Evolutionary conservation across 1,140 invertebrate species (phyloP).

Genomic region (Drosophila paulistorum): DNA sequence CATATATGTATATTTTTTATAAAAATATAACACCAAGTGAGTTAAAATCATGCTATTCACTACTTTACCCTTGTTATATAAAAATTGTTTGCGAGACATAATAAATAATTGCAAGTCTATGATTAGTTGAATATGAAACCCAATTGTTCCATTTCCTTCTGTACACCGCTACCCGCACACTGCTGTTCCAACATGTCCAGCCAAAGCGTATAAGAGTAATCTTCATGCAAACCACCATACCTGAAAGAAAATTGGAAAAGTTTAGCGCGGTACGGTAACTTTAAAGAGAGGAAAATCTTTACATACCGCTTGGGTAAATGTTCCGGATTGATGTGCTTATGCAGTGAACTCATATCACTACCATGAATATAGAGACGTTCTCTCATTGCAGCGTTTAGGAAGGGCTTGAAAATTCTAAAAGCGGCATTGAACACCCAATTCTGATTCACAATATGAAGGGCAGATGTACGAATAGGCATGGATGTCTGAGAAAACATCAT

Average conservation of each 20-base stretch:
- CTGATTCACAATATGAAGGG: constrained; percentile 91
- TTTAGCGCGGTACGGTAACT: not conserved
- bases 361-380: constrained; percentile 90
- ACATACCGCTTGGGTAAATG: constrained; percentile 87
- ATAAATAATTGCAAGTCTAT: not conserved
- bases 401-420: constrained; percentile 90
- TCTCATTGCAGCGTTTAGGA: constrained; percentile 88
- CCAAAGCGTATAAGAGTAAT: constrained; percentile 89
- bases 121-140: constrained; percentile 82
- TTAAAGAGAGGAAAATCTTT: not conserved
- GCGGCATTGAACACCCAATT: constrained; percentile 91
- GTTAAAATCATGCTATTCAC: not conserved
- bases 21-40: not conserved
- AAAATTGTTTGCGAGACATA: not conserved
- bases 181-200: constrained; percentile 85
- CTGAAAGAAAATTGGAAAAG: constrained; percentile 21
- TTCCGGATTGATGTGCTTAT: constrained; percentile 88
- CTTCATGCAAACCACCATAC: constrained; percentile 88
- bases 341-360: constrained; percentile 88
- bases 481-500: constrained; percentile 84
- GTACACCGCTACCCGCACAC: constrained; percentile 84
- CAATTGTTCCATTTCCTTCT: constrained; percentile 86
- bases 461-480: constrained; percentile 89
- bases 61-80: not conserved
- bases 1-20: not conserved